A percentile compares a stretch with the other conserved stretches of the same genome.
These are phyloP conservation scores for Rosalia funebris DNA, from an alignment of 2,888 invertebrate genomes.

Conservation along the genomic window DNA sequence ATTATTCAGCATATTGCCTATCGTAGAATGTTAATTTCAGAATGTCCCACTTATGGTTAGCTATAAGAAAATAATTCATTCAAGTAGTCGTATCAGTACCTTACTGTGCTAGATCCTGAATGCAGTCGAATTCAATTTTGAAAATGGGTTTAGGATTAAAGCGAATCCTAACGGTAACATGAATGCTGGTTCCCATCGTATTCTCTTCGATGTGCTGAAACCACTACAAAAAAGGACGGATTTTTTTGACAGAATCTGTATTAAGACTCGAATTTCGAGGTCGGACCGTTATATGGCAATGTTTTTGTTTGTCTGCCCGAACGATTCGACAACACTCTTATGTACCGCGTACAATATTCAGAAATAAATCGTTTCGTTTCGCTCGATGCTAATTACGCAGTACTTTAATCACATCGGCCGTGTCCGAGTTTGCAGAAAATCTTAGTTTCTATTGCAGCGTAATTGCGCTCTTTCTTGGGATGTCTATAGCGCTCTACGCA, in stretches of 20 bases:
- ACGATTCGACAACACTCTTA: slow-evolving; percentile 33
- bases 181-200: slow-evolving; percentile 16
- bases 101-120: neutral
- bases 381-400: slow-evolving; percentile 10
- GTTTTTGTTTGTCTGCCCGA: slow-evolving; percentile 39
- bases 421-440: slow-evolving; percentile 3
- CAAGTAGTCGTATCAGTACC: no score
- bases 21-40: no score
- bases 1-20: no score
- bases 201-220: slow-evolving; percentile 13
- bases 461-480: slow-evolving; percentile 25
- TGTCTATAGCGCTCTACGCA: slow-evolving; percentile 16
- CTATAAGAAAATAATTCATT: no score
- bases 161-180: neutral
- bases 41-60: no score
- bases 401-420: slow-evolving; percentile 27
- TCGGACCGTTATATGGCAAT: slow-evolving; percentile 36
- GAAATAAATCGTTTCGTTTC: slow-evolving; percentile 35
- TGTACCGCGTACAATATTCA: slow-evolving; percentile 28
- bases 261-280: slow-evolving; percentile 35
- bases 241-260: slow-evolving; percentile 40
- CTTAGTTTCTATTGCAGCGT: slow-evolving; percentile 20
- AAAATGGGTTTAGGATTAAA: slow-evolving; percentile 1
- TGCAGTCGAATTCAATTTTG: neutral
- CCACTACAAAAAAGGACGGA: slow-evolving; percentile 22